Conservation (phyloP, 2,797 vertebrate genomes). For the Artibeus lituratus region DNA sequence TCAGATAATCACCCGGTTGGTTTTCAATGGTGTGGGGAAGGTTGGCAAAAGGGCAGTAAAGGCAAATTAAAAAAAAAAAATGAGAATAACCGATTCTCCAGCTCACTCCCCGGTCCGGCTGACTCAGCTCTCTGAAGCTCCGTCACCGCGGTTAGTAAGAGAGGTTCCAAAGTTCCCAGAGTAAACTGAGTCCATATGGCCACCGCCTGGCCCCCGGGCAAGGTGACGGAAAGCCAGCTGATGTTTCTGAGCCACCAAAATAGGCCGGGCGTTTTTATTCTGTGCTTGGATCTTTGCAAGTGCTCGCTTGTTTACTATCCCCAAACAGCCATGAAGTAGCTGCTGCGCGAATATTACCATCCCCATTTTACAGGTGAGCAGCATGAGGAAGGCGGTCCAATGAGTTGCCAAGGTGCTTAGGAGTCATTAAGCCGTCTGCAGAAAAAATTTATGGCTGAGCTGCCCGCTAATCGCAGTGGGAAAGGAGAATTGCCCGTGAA, state of each 20-base stretch:
- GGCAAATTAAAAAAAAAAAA: constrained; percentile 40
- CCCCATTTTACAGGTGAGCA: constrained; percentile 11
- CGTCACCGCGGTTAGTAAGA: too few relatives aligned
- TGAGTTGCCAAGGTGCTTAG: neutral
- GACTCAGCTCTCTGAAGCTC: neutral
- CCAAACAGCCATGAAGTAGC: neutral
- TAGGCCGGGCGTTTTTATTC: neutral
- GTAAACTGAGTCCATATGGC: neutral
- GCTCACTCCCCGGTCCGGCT: neutral
- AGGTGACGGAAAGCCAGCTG: neutral
- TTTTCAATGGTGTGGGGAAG: constrained; percentile 76
- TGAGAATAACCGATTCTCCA: constrained; percentile 69
- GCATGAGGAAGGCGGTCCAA: neutral
- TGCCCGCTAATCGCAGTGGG: neutral
- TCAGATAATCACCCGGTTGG: constrained; percentile 91
- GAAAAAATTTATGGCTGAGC: neutral
- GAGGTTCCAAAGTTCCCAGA: neutral
- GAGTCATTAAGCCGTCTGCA: neutral
- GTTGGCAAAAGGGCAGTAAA: constrained; percentile 67
- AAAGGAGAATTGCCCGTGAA: neutral
- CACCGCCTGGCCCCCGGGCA: accelerated
- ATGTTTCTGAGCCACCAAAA: neutral
- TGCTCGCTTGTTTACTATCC: neutral
- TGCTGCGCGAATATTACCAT: accelerated
- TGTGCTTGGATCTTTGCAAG: neutral